These are phyloP conservation scores for Drosophila punjabiensis DNA, from an alignment of 1,140 invertebrate species.

Conservation along the genomic window DNA sequence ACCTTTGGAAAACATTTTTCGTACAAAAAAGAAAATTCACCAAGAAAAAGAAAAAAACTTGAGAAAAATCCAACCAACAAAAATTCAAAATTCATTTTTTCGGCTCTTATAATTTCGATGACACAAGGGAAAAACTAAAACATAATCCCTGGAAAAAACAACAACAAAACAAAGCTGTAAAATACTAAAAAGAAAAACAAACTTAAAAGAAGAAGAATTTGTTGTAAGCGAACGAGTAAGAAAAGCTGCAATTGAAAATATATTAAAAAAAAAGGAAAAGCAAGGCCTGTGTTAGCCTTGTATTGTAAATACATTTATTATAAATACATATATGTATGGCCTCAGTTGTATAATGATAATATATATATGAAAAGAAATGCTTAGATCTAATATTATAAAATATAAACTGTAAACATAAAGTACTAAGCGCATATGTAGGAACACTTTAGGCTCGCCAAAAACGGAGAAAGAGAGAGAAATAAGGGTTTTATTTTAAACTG, in stretches of 20 bases:
- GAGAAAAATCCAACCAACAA: conserved; percentile 36
- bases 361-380: neutral
- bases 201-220: conserved; percentile 51
- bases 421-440: conserved; percentile 78
- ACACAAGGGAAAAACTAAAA: conserved; percentile 27
- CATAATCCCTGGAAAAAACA: conserved; percentile 2
- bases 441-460: conserved; percentile 70
- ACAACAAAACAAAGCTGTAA: conserved; percentile 48
- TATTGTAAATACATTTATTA: conserved; percentile 69
- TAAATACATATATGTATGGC: conserved; percentile 37
- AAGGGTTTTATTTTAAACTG: conserved; percentile 47
- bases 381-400: conserved; percentile 46
- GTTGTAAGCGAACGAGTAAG: conserved; percentile 61
- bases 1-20: conserved; percentile 85
- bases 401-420: conserved; percentile 36
- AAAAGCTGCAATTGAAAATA: conserved; percentile 45
- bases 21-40: conserved; percentile 36
- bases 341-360: conserved; percentile 53
- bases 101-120: conserved; percentile 69
- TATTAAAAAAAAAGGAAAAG: conserved; percentile 21
- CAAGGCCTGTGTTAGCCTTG: conserved; percentile 17
- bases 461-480: conserved; percentile 17
- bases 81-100: conserved; percentile 82
- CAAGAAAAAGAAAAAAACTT: conserved; percentile 1
- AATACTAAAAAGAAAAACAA: conserved; percentile 28